Evolutionary conservation across 2,113 vertebrate genomes (phyloP).

Genomic region (Rhipidura dahli): DNA sequence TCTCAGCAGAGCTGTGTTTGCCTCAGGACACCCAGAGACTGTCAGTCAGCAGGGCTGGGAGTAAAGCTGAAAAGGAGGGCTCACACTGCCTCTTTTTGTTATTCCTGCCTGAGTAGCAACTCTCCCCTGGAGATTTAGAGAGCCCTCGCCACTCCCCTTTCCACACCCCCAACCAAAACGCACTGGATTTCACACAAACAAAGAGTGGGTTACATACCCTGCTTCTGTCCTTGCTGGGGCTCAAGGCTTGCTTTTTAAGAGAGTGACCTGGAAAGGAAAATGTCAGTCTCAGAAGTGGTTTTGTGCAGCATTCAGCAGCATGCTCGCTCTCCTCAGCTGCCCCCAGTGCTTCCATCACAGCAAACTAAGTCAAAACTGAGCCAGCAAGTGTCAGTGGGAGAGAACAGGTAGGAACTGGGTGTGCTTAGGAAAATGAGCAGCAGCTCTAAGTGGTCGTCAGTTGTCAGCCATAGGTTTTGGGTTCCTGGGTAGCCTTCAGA

Average conservation of each 20-base stretch:
- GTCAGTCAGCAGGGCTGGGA: not conserved
- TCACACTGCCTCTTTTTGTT: not conserved
- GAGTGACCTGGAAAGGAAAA: not conserved
- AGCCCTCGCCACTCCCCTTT: not conserved
- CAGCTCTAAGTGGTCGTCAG: not conserved
- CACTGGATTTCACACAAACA: not conserved
- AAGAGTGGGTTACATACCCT: not conserved
- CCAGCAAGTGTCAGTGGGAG: not conserved
- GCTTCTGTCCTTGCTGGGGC: not conserved
- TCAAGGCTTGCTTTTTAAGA: not conserved
- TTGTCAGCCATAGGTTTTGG: not conserved
- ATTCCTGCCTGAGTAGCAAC: not conserved
- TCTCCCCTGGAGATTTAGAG: not conserved
- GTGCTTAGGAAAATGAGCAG: not conserved
- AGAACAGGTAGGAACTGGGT: not conserved
- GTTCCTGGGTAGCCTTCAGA: not conserved
- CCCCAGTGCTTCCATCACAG: accelerated
- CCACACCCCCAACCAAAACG: not conserved
- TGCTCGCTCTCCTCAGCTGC: not conserved
- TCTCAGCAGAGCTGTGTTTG: not conserved
- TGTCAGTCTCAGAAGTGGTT: not conserved
- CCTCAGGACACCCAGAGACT: not conserved
- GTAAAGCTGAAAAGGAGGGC: not conserved
- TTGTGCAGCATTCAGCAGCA: not conserved
- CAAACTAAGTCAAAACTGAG: not conserved